Percentiles rank a stretch among this genome's conserved stretches.
These are phyloP conservation scores for Artemia sinica DNA, from an alignment of 2,888 invertebrate genomes.

Conservation along the genomic window DNA sequence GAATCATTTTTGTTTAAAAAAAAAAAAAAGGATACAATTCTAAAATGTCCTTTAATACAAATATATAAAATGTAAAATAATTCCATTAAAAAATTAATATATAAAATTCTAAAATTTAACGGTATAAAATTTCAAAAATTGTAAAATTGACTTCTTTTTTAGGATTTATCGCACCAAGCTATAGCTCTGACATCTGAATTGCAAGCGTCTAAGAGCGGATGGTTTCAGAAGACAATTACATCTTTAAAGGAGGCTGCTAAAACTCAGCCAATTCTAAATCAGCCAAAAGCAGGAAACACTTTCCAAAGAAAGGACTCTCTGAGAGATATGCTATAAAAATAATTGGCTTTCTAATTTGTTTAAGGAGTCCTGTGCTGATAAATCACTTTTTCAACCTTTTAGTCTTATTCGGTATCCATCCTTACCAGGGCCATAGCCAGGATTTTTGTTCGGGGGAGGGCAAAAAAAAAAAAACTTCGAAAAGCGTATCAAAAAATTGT, in stretches of 20 bases:
- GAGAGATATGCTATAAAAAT: neutral
- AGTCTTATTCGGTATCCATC: too few species aligned
- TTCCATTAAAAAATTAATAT: neutral
- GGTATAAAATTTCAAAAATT: constrained; percentile 1
- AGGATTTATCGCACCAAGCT: constrained; percentile 78
- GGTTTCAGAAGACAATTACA: constrained; percentile 79
- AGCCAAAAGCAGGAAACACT: constrained; percentile 7
- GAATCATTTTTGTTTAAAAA: too few species aligned
- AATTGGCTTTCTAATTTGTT: too few species aligned
- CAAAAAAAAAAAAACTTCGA: too few species aligned
- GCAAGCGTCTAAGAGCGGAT: constrained; percentile 50
- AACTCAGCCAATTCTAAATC: constrained; percentile 23
- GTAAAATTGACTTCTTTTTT: constrained; percentile 26
- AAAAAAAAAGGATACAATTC: too few species aligned
- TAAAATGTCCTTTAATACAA: too few species aligned
- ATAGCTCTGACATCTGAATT: constrained; percentile 62
- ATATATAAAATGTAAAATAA: neutral
- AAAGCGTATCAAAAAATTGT: too few species aligned
- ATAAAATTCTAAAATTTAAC: constrained; percentile 14
- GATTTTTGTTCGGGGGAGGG: too few species aligned
- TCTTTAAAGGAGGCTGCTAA: constrained; percentile 38
- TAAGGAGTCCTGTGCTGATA: too few species aligned
- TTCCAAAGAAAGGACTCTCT: neutral
- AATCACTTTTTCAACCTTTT: too few species aligned
- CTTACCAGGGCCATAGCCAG: too few species aligned